Evolutionary conservation across 2,113 vertebrate genomes (phyloP), one percentile per base, ranked within the genome.

Genomic region (Stegostoma tigrinum): DNA sequence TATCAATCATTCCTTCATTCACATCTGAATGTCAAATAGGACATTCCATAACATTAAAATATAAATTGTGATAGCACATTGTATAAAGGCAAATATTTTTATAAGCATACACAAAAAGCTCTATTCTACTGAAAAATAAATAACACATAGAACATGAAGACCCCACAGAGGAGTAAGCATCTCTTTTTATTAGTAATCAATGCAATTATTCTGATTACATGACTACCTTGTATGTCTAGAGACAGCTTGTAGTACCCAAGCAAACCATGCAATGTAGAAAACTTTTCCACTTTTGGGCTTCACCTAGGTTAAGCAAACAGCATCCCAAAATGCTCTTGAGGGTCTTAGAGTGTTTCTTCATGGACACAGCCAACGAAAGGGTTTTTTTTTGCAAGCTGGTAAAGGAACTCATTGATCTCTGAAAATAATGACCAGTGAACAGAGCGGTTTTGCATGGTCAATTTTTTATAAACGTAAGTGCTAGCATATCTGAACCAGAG

Each of bases 161-260:
- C 66, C 24, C 52, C 86, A 89, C 27, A 34, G 86, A 68, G 38
- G 91, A 21, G 68, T 66, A 66, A 61, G 91, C 38, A 94, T 42
- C 91, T 68, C 21, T 7, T 68, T 68, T 27, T 68, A 90, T 45
- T 70, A 23, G 23, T 45, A 38, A 94, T 38, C 17, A 27, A 38
- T 27, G n/a, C 21, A 70, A 68, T 94, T 96, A 96, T 96, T 96
- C 96, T 95, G 96, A 96, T 96, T 97, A 97, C 96, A 97, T 38
- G 96, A 85, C 96, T 0, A 0, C 89, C 96, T 95, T 96, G 85
- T 96, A 67, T 66, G 66, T 38, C 30, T 67, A 93, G 34, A 93
- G 38, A 93, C 61, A 96, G 95, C 15, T 96, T 96, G 96, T 96
- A 96, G 96, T 75, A 97, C 96, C 96, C 97, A 96, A 97, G 96